A percentile compares a stretch with the other conserved stretches of the same genome.
These are phyloP conservation scores for Griposia aprilina DNA, from an alignment of 2,888 invertebrate genomes.

Conservation along the genomic window DNA sequence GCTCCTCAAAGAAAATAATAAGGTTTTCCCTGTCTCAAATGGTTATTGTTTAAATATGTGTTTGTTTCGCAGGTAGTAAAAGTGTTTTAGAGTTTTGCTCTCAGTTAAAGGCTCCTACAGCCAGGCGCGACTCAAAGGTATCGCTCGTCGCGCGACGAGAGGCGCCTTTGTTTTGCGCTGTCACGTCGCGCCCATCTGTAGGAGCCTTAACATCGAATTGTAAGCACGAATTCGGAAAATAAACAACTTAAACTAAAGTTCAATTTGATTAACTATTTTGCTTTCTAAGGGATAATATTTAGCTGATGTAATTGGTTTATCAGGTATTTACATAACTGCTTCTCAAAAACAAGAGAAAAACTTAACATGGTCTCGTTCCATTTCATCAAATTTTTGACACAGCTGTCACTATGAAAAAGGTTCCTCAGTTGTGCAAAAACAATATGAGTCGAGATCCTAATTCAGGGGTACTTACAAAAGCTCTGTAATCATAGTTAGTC, in stretches of 20 bases:
- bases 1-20: too few relatives aligned
- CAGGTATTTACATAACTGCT: too few relatives aligned
- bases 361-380: neutral
- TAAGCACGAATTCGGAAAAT: neutral
- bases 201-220: neutral
- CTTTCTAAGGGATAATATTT: neutral
- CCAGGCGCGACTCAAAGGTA: too few relatives aligned
- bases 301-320: neutral
- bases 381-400: neutral
- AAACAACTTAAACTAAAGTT: neutral
- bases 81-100: neutral
- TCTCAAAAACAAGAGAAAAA: neutral
- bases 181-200: too few relatives aligned
- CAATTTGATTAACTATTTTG: neutral
- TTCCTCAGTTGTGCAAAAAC: constrained; percentile 16
- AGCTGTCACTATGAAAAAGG: constrained; percentile 21
- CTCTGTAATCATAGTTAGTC: constrained; percentile 45
- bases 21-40: neutral
- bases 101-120: too few relatives aligned
- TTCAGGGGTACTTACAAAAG: constrained; percentile 22
- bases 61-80: neutral
- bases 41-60: neutral
- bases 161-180: too few relatives aligned
- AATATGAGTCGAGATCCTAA: constrained; percentile 12
- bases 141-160: too few relatives aligned